Evolutionary conservation across 2,797 vertebrate genomes (phyloP), one percentile per base, ranked within the genome.

Genomic region (Chanos chanos): DNA sequence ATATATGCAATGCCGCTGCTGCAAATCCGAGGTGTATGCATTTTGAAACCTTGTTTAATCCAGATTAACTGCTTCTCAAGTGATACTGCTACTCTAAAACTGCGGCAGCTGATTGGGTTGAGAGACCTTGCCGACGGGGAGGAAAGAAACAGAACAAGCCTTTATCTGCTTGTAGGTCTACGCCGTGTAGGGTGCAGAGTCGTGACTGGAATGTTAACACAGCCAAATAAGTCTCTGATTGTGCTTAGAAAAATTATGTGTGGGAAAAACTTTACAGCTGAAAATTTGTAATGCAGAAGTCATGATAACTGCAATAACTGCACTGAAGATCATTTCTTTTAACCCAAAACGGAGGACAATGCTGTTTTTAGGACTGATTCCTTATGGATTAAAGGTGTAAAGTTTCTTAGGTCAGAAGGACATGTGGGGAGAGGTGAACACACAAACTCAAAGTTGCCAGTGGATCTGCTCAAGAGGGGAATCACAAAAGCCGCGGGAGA

Each of bases 121-220:
- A 55, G 53, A 59, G 10, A 25, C 44, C 5, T 22, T 43, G 57
- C 47, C 37, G 40, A 43, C 9, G 39, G 27, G 9, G 10, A 34
- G 22, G n/a, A 40, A 28, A 16, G 45, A 41, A 24, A 33, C 3
- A 1, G 37, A 62, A 19, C 3, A 21, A 54, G 15, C 34, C 40
- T n/a, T n/a, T 13, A 7, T 28, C 51, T 33, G 54, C 33, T 70
- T 67, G 60, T 52, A 70, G 59, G 56, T 61, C 16, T 58, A 53
- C 61, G 56, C 7, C 44, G 50, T 53, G 62, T 60, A 69, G 41
- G 57, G 21, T 64, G 54, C 22, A 36, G 25, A 10, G 53, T 50
- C 43, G 30, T 15, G 22, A 13, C 22, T 13, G 19, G 43, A 63
- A 57, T 40, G 19, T 21, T 19, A 62, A 19, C 24, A 25, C 1